Conservation (phyloP, 2,113 vertebrate species). For the Alouatta palliata region DNA sequence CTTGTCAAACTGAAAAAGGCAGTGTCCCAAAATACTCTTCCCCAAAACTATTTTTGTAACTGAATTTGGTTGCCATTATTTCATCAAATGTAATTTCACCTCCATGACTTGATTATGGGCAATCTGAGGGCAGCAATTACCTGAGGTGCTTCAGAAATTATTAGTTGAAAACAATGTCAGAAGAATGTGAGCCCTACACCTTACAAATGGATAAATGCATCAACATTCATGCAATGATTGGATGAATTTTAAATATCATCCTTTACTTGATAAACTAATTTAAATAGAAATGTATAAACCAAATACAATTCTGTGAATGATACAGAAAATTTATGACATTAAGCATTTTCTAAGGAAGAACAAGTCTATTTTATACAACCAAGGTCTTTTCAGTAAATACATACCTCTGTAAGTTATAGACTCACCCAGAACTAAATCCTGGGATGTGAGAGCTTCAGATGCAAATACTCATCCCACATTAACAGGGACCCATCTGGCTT, state of each 20-base stretch:
- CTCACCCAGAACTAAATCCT: not conserved
- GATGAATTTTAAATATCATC: not conserved
- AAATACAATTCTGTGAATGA: not conserved
- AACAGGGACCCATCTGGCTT: not conserved
- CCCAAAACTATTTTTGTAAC: not conserved
- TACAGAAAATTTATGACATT: not conserved
- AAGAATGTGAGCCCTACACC: not conserved
- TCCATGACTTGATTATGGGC: not conserved
- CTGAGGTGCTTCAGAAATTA: slow-evolving; percentile 2
- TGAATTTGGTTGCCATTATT: slow-evolving; percentile 31
- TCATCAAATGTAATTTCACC: not conserved
- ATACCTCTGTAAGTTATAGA: not conserved
- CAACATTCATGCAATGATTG: not conserved
- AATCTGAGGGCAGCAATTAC: not conserved
- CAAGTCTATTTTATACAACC: not conserved
- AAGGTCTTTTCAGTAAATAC: not conserved
- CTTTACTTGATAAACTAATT: not conserved
- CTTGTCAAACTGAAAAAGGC: not conserved
- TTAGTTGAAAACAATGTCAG: slow-evolving; percentile 16
- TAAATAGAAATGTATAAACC: not conserved
- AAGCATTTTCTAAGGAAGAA: not conserved
- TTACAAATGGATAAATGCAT: not conserved
- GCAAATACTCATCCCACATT: not conserved
- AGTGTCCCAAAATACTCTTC: not conserved
- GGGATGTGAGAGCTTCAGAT: not conserved